Percentiles rank a stretch among this genome's conserved stretches.
These are phyloP conservation scores for Acipenser ruthenus DNA, from an alignment of 2,797 vertebrate genomes.

Conservation along the genomic window DNA sequence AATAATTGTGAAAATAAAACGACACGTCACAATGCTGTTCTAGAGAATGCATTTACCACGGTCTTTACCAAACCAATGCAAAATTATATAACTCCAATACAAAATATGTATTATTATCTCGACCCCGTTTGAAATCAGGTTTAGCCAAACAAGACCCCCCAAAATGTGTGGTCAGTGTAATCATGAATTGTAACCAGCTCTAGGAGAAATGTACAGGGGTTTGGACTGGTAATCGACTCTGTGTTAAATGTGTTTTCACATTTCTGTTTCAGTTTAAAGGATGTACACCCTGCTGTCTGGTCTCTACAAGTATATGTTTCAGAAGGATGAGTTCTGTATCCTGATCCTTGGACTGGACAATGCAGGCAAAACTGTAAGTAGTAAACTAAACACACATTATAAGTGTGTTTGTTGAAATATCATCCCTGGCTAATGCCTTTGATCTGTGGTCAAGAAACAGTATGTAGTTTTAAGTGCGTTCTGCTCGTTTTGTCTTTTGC, in stretches of 20 bases:
- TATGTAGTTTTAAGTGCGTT: background rate
- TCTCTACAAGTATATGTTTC: constrained; percentile 94
- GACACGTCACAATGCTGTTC: too few species aligned
- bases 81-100: background rate
- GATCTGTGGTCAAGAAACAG: too few species aligned
- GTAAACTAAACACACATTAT: background rate
- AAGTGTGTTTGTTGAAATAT: background rate
- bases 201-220: too few species aligned
- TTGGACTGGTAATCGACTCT: constrained; percentile 1
- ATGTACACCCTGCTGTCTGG: constrained; percentile 95
- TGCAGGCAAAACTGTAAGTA: constrained; percentile 89
- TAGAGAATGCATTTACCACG: too few species aligned
- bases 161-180: background rate
- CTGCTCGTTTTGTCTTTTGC: background rate
- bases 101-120: too few species aligned
- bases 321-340: constrained; percentile 90
- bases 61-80: too few species aligned
- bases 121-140: too few species aligned
- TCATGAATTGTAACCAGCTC: constrained; percentile 11
- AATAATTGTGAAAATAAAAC: too few species aligned
- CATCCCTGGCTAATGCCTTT: too few species aligned
- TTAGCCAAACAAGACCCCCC: constrained; percentile 13
- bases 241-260: constrained; percentile 10
- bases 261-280: constrained; percentile 31
- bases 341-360: constrained; percentile 94